Evolutionary conservation across 2,113 vertebrate genomes (phyloP), one percentile per base, ranked within the genome.

Genomic region (Sus scrofa): DNA sequence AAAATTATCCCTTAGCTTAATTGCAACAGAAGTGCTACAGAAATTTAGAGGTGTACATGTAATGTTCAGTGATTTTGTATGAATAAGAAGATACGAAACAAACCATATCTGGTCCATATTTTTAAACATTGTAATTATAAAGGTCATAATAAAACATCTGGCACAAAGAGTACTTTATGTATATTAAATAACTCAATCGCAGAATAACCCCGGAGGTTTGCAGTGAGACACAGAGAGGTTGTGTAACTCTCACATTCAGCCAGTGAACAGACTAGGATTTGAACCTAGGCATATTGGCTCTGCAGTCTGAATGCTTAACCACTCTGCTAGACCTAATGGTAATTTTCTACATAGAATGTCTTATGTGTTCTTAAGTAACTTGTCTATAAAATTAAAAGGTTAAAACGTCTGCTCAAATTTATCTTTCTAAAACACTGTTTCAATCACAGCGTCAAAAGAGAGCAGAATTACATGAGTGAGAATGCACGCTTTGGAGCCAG

Each of bases 11-110:
- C 10, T 83, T 73, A 12, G 50, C 71, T 89, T 94, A 73, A 92
- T n/a, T 78, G 84, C 93, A 92, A 94, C 81, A 63, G 63, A 95
- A 96, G 34, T 58, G 58, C 81, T 90, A 32, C 52, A 94, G 30
- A 95, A 94, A 78, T 96, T 88, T 32, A 27, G 89, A 91, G 82
- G 71, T 37, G 6, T 0, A 32, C 6, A 1, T 79, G 56, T 39
- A 32, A 62, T 79, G 15, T 63, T 75, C 58, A 81, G 50, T 65
- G 65, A 95, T 83, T 95, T 77, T 68, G 12, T 71, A 11, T 30
- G 27, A 67, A 39, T 60, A 74, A 44, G 8, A 71, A 8, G 85
- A 82, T 82, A 39, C n/a, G 34, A n/a, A 83, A 95, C 87, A 95
- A 81, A 12, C 73, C 70, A 50, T 6, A 77, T 52, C 34, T 92